Percentiles rank a stretch among this genome's conserved stretches.
These are phyloP conservation scores for Gambusia holbrooki DNA, from an alignment of 2,113 vertebrate genomes.

Conservation along the genomic window DNA sequence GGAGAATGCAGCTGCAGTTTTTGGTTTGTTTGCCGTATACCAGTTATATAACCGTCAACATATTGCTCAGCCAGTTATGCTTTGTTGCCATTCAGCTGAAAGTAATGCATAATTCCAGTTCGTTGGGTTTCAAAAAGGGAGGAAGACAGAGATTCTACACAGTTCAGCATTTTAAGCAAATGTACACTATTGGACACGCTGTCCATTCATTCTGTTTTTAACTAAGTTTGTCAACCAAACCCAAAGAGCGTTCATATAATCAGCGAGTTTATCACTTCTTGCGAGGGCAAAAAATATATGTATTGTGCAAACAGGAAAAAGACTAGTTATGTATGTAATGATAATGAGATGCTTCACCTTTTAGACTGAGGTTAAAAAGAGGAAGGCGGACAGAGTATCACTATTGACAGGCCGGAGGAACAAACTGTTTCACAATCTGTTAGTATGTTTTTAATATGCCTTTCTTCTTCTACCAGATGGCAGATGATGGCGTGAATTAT, in stretches of 20 bases:
- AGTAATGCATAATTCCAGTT: constrained; percentile 60
- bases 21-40: constrained; percentile 40
- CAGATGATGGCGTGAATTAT: neutral
- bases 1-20: constrained; percentile 21
- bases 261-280: neutral
- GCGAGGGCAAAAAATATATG: neutral
- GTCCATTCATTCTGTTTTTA: neutral
- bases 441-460: neutral
- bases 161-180: neutral
- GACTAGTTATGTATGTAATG: neutral
- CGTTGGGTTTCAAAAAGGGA: constrained; percentile 33
- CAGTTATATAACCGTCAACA: constrained; percentile 54
- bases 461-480: neutral
- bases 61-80: constrained; percentile 56
- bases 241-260: neutral
- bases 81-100: constrained; percentile 46
- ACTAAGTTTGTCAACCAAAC: neutral
- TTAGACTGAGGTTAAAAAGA: no score
- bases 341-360: neutral
- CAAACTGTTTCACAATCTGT: neutral
- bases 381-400: neutral
- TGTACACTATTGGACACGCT: neutral
- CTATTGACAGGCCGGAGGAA: neutral
- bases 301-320: neutral
- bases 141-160: neutral